Percentiles rank a stretch among this genome's conserved stretches.
phyloP scores from a whole-genome alignment of 2,888 invertebrate species.

The Thera britannica region DNA sequence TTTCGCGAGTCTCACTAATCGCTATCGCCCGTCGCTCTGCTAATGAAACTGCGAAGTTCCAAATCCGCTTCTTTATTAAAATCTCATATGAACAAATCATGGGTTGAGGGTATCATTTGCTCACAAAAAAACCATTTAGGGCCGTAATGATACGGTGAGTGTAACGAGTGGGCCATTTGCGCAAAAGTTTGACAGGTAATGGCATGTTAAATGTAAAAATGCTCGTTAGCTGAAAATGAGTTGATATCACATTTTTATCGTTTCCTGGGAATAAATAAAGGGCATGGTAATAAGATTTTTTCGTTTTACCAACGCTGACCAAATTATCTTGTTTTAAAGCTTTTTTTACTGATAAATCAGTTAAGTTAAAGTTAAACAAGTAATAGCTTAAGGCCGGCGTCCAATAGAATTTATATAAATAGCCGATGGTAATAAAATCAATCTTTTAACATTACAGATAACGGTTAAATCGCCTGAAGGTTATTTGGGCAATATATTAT shows the following conservation, averaged over 20 bases:
- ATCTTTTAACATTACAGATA: neutral
- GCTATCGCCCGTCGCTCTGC: conserved; percentile 17
- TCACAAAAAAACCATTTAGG: conserved; percentile 63
- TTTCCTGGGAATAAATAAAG: conserved; percentile 20
- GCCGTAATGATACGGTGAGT: conserved; percentile 50
- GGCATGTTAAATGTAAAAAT: conserved; percentile 21
- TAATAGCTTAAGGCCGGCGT: no score
- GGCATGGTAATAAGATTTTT: neutral
- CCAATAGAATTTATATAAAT: no score
- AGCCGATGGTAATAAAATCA: no score
- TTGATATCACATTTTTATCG: conserved; percentile 26
- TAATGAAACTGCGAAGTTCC: conserved; percentile 30
- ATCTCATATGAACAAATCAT: conserved; percentile 49
- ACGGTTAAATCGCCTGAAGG: neutral
- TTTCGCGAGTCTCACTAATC: neutral
- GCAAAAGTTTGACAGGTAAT: conserved; percentile 42
- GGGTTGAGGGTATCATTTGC: conserved; percentile 61
- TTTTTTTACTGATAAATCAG: no score
- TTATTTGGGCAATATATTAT: neutral
- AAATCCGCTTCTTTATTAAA: conserved; percentile 63
- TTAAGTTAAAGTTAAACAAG: no score
- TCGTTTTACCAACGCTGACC: neutral
- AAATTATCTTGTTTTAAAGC: neutral
- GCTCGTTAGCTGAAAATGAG: conserved; percentile 30
- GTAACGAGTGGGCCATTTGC: conserved; percentile 44